These are phyloP conservation scores for Acanthisitta chloris DNA, from an alignment of 2,113 vertebrate genomes.

Conservation along the genomic window DNA sequence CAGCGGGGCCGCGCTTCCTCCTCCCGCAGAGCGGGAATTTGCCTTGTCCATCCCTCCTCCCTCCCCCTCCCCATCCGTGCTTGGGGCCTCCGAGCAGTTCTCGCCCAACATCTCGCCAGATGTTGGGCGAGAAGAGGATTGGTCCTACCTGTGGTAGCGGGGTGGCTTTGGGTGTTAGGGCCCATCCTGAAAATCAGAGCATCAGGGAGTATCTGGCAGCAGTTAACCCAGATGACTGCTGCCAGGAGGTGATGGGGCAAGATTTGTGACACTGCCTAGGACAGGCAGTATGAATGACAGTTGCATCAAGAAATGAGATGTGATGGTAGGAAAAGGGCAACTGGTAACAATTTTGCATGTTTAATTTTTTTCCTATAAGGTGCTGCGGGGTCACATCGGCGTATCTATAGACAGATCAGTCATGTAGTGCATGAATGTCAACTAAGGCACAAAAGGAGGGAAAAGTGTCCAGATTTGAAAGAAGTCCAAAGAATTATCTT, in stretches of 20 bases:
- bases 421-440: neutral
- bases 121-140: neutral
- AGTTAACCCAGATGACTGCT: neutral
- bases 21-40: neutral
- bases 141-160: neutral
- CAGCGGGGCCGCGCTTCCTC: neutral
- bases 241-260: neutral
- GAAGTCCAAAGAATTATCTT: neutral
- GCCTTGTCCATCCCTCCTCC: neutral
- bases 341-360: neutral
- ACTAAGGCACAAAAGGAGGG: neutral
- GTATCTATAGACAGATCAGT: neutral
- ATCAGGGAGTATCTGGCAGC: neutral
- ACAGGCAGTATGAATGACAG: neutral
- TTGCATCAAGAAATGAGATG: neutral
- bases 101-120: neutral
- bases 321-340: neutral
- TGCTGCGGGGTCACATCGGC: neutral
- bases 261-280: neutral
- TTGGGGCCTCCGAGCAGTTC: neutral
- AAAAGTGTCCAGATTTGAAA: neutral
- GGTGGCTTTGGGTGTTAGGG: neutral
- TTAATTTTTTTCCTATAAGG: neutral
- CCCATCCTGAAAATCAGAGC: neutral
- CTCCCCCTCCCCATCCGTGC: fast-evolving